A percentile compares a stretch with the other conserved stretches of the same genome.
These are phyloP conservation scores for Lissonota sp. DNA, from an alignment of 2,888 invertebrate genomes.

Conservation along the genomic window DNA sequence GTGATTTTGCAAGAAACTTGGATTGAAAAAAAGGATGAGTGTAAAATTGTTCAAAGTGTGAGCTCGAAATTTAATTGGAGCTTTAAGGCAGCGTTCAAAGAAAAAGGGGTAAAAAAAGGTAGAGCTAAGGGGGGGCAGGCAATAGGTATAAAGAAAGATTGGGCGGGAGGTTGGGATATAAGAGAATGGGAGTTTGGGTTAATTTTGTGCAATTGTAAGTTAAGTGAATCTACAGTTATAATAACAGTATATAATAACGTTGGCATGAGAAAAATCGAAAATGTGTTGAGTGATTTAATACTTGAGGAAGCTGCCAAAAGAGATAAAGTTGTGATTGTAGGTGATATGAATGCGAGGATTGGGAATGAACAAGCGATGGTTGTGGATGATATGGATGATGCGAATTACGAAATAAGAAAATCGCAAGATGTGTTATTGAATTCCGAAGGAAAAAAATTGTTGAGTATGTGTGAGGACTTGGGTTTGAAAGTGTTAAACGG, in stretches of 20 bases:
- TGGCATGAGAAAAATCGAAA: conserved; percentile 23
- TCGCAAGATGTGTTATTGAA: conserved; percentile 17
- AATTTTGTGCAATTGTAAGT: conserved; percentile 15
- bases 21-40: conserved; percentile 15
- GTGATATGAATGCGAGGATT: conserved; percentile 33
- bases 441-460: conserved; percentile 23
- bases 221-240: conserved; percentile 16
- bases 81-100: conserved; percentile 9
- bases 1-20: too few relatives aligned
- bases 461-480: conserved; percentile 23
- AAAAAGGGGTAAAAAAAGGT: conserved; percentile 27
- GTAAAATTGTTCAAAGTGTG: not conserved
- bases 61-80: conserved; percentile 4
- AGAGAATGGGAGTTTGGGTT: conserved; percentile 11
- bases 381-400: conserved; percentile 1
- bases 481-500: conserved; percentile 27
- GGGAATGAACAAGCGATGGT: conserved; percentile 22
- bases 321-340: conserved; percentile 1
- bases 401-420: conserved; percentile 5
- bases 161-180: not conserved
- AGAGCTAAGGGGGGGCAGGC: conserved; percentile 28
- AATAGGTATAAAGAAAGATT: conserved; percentile 22
- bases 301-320: conserved; percentile 18
- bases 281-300: conserved; percentile 14
- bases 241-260: conserved; percentile 27